A percentile compares a stretch with the other conserved stretches of the same genome.
These are phyloP conservation scores for Mayetiola destructor DNA, from an alignment of 2,888 invertebrate genomes.

Conservation along the genomic window DNA sequence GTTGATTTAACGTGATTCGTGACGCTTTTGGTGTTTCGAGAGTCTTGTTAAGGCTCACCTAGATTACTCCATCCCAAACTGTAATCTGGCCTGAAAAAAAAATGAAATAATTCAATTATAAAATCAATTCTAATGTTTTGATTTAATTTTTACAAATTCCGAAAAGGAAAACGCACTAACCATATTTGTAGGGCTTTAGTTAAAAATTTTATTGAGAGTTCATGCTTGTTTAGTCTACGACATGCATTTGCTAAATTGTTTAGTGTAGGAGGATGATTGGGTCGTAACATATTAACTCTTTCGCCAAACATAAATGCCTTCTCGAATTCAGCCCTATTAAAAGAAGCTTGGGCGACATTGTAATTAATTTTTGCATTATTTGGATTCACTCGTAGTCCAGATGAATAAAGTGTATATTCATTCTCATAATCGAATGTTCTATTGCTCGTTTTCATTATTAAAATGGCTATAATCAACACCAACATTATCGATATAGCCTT, in stretches of 20 bases:
- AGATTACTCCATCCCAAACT: constrained; percentile 98
- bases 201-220: constrained; percentile 60
- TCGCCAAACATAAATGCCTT: constrained; percentile 66
- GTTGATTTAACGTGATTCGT: neutral
- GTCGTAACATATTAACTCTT: constrained; percentile 59
- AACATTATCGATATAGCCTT: constrained; percentile 23
- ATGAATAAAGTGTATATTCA: constrained; percentile 63
- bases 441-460: constrained; percentile 39
- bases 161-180: constrained; percentile 16
- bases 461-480: constrained; percentile 20
- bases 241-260: constrained; percentile 83
- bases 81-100: constrained; percentile 48
- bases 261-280: constrained; percentile 80
- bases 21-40: neutral
- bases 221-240: constrained; percentile 49
- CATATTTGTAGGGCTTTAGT: constrained; percentile 50
- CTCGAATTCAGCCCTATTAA: constrained; percentile 51
- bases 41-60: constrained; percentile 35
- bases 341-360: constrained; percentile 80
- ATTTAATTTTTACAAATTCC: constrained; percentile 14
- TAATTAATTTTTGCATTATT: constrained; percentile 79
- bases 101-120: constrained; percentile 16
- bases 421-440: constrained; percentile 66
- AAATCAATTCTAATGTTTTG: neutral
- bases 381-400: constrained; percentile 78